Conservation (phyloP, 2,888 invertebrate genomes). For the Stenichneumon culpator region DNA sequence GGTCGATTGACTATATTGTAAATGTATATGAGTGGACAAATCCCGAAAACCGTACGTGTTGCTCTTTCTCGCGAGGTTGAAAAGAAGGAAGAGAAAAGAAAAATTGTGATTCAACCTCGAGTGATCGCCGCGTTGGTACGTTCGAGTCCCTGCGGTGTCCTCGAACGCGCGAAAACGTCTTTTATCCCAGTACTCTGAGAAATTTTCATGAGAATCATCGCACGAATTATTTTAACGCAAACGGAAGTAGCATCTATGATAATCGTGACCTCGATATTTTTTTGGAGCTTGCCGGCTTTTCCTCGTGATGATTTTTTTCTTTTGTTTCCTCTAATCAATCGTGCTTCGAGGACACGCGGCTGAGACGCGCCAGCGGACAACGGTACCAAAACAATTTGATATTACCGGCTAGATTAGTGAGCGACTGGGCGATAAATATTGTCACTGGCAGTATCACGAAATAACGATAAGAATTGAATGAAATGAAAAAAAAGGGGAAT, state of each 20-base stretch:
- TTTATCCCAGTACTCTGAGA: not conserved
- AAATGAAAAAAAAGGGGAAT: conserved; percentile 43
- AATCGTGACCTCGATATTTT: not conserved
- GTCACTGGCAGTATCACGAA: conserved; percentile 41
- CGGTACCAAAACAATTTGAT: conserved; percentile 67
- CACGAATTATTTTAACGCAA: not conserved
- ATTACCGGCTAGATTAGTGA: conserved; percentile 66
- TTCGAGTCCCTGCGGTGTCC: not conserved
- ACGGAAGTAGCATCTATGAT: not conserved
- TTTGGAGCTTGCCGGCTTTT: not conserved
- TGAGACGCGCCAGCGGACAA: conserved; percentile 40
- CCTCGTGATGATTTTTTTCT: not conserved
- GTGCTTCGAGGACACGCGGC: conserved; percentile 50
- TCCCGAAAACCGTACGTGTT: conserved; percentile 24
- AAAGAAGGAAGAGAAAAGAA: not conserved
- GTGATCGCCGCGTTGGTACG: conserved; percentile 19
- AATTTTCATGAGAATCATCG: not conserved
- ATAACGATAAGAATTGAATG: conserved; percentile 29
- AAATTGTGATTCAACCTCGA: not conserved
- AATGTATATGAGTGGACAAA: conserved; percentile 74
- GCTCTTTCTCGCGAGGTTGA: conserved; percentile 19
- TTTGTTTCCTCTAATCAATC: not conserved
- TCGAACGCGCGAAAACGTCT: not conserved
- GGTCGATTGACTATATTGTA: conserved; percentile 68
- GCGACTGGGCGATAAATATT: conserved; percentile 56